Conservation (phyloP, 1,140 invertebrate species). For the Brachionus calyciflorus region DNA sequence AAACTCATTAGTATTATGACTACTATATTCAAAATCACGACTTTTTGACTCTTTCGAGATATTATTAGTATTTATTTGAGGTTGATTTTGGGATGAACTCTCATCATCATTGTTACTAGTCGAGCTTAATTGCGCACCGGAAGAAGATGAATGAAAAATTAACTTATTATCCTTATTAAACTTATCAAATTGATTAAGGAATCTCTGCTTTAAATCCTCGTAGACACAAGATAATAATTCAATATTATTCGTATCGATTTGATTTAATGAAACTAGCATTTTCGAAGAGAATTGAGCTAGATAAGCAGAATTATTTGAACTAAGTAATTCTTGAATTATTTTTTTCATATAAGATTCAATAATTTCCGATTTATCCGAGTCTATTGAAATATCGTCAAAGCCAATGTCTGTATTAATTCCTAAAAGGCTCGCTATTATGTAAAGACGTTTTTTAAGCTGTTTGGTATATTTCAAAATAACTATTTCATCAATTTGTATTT, state of each 20-base stretch:
- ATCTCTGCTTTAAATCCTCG: conserved; percentile 16
- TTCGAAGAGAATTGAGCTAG: not conserved
- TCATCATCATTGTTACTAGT: conserved; percentile 15
- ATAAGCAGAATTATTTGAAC: not conserved
- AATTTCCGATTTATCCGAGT: conserved; percentile 33
- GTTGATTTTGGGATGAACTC: not conserved
- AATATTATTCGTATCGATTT: conserved; percentile 2
- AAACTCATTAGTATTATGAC: conserved; percentile 36
- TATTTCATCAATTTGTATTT: not conserved
- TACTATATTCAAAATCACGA: conserved; percentile 15
- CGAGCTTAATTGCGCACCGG: not conserved
- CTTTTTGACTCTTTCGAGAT: not conserved
- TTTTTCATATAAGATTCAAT: conserved; percentile 14
- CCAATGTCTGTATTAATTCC: conserved; percentile 40
- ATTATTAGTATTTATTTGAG: not conserved
- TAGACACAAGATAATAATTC: not conserved
- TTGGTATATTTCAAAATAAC: not conserved
- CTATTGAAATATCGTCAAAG: conserved; percentile 33
- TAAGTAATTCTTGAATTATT: conserved; percentile 7
- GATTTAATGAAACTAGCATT: not conserved
- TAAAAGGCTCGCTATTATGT: not conserved
- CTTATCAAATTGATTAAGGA: conserved; percentile 23
- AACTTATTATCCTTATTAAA: conserved; percentile 19
- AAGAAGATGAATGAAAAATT: conserved; percentile 13
- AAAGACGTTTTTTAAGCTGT: conserved; percentile 13